Conservation (phyloP, 1,140 invertebrate genomes). For the Drosophila ananassae region DNA sequence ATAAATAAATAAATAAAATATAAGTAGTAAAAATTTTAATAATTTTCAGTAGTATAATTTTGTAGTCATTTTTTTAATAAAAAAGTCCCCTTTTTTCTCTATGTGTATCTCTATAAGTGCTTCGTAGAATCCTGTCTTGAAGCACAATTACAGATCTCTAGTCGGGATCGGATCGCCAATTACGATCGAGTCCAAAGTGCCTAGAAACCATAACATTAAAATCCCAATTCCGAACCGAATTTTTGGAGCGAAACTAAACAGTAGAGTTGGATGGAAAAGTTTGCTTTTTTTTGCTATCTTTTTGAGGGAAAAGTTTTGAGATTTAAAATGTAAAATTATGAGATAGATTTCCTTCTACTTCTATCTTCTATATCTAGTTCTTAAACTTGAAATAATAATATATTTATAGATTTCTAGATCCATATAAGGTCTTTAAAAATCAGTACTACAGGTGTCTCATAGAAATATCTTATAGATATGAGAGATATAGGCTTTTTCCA, state of each 20-base stretch:
- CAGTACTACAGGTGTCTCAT: too few species aligned
- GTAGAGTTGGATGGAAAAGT: background rate
- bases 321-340: background rate
- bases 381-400: too few species aligned
- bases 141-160: slow-evolving; percentile 17
- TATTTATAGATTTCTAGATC: too few species aligned
- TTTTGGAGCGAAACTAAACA: background rate
- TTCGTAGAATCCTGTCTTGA: background rate
- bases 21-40: too few species aligned
- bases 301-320: background rate
- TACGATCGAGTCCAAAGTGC: background rate
- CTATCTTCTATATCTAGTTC: too few species aligned
- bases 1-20: too few species aligned
- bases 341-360: too few species aligned
- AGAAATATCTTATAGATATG: too few species aligned
- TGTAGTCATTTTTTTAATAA: too few species aligned
- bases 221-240: background rate
- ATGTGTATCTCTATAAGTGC: background rate
- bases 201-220: background rate
- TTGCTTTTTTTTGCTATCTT: background rate
- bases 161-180: slow-evolving; percentile 3
- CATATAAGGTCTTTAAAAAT: too few species aligned
- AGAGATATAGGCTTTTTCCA: too few species aligned
- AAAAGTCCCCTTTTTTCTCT: background rate
- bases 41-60: too few species aligned